A percentile compares a stretch with the other conserved stretches of the same genome.
Conservation (phyloP, 2,888 invertebrate genomes). For the Limnephilus lunatus region DNA sequence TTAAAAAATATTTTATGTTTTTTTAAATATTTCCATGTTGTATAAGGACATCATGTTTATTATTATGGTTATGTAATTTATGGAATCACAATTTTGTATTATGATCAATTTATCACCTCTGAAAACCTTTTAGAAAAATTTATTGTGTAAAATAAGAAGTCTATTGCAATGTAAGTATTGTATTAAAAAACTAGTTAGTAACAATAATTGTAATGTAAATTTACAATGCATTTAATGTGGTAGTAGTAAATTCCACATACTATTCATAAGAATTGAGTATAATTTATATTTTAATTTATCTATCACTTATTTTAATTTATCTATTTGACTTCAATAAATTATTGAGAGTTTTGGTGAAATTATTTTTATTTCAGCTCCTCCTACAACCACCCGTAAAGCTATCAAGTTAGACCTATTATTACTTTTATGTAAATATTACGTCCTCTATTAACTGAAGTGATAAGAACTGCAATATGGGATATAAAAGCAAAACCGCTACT, state of each 20-base stretch:
- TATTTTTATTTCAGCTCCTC: not conserved
- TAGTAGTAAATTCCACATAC: not conserved
- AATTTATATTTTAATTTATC: not conserved
- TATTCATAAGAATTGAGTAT: not conserved
- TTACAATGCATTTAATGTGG: not conserved
- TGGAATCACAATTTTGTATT: not conserved
- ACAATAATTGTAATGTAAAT: not conserved
- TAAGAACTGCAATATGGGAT: not conserved
- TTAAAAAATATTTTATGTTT: not conserved
- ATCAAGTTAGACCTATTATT: not conserved
- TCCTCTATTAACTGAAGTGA: not conserved
- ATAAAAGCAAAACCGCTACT: no score
- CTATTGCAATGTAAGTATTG: not conserved
- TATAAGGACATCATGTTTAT: not conserved
- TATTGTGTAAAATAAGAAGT: not conserved
- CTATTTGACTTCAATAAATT: not conserved
- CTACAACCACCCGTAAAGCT: not conserved
- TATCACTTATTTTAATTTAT: not conserved
- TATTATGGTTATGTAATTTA: not conserved
- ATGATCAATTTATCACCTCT: not conserved
- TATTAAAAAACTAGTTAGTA: not conserved
- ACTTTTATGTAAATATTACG: not conserved
- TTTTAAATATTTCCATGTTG: not conserved
- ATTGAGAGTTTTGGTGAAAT: not conserved
- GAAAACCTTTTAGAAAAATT: not conserved